These are phyloP conservation scores for Albula glossodonta DNA, from an alignment of 2,113 vertebrate genomes.

Conservation along the genomic window DNA sequence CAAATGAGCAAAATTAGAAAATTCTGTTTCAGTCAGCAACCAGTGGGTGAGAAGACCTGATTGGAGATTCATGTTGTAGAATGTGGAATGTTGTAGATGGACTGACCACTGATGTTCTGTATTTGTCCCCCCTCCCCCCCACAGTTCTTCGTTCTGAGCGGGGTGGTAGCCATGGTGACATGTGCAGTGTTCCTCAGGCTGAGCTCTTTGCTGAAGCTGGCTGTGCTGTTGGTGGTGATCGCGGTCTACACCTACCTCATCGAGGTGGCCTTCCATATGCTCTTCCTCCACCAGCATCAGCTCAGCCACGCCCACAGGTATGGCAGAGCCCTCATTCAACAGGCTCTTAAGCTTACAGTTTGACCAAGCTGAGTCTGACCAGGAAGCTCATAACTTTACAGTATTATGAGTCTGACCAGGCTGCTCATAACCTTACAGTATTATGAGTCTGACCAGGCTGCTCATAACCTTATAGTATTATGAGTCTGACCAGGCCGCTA, in stretches of 20 bases:
- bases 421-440: no score
- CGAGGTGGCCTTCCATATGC: slow-evolving; percentile 81
- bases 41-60: no score
- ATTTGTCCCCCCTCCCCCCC: slow-evolving; percentile 1
- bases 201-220: slow-evolving; percentile 92
- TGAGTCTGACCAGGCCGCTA: no score
- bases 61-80: no score
- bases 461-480: not conserved
- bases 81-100: not conserved
- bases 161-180: slow-evolving; percentile 94
- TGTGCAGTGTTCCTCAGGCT: slow-evolving; percentile 93
- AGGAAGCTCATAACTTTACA: no score
- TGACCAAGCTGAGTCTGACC: no score
- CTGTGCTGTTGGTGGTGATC: slow-evolving; percentile 84
- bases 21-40: no score
- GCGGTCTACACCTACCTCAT: slow-evolving; percentile 85
- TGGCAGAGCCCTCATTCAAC: slow-evolving; percentile 13
- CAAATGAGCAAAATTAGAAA: not conserved
- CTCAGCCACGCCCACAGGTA: slow-evolving; percentile 78
- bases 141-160: slow-evolving; percentile 89
- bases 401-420: not conserved
- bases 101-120: not conserved
- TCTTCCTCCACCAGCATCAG: slow-evolving; percentile 76
- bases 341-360: not conserved
- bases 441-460: not conserved